Percentiles rank a stretch among this genome's conserved stretches.
These are phyloP conservation scores for Perca schrenkii DNA, from an alignment of 2,113 vertebrate species.

Conservation along the genomic window DNA sequence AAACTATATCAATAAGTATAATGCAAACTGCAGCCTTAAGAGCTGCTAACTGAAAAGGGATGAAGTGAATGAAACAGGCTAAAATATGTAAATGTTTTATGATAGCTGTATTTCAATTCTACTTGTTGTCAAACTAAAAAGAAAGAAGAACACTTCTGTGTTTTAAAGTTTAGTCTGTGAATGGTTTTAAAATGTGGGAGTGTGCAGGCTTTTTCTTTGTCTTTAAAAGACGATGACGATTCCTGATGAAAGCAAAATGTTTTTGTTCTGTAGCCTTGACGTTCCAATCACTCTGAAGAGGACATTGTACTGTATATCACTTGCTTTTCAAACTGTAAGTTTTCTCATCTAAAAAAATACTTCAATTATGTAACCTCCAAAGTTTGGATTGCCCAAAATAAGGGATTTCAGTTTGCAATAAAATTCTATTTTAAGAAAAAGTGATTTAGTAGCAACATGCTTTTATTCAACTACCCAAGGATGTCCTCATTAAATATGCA, in stretches of 20 bases:
- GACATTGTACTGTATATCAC: not conserved
- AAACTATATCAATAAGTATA: not conserved
- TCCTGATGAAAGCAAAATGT: conserved; percentile 11
- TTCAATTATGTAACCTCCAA: not conserved
- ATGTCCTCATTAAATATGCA: conserved; percentile 18
- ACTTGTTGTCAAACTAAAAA: too few relatives aligned
- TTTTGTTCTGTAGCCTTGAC: not conserved
- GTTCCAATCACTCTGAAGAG: not conserved
- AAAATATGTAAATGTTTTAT: too few relatives aligned
- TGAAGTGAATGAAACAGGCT: too few relatives aligned
- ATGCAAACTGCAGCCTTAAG: not conserved
- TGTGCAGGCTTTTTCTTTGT: not conserved
- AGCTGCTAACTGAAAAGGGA: too few relatives aligned
- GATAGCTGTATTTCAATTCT: too few relatives aligned
- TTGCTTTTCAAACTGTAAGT: not conserved
- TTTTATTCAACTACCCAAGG: conserved; percentile 10
- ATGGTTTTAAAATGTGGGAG: not conserved
- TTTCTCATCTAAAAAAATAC: not conserved
- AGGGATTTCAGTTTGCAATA: not conserved
- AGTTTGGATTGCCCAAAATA: not conserved
- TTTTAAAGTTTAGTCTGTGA: not conserved
- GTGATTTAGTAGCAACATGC: not conserved
- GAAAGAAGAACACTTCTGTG: not conserved
- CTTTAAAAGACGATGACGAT: not conserved
- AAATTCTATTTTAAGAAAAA: not conserved